Percentiles rank a stretch among this genome's conserved stretches.
Evolutionary conservation across 1,140 invertebrate species (phyloP).

Genomic region (Hirudo medicinalis): DNA sequence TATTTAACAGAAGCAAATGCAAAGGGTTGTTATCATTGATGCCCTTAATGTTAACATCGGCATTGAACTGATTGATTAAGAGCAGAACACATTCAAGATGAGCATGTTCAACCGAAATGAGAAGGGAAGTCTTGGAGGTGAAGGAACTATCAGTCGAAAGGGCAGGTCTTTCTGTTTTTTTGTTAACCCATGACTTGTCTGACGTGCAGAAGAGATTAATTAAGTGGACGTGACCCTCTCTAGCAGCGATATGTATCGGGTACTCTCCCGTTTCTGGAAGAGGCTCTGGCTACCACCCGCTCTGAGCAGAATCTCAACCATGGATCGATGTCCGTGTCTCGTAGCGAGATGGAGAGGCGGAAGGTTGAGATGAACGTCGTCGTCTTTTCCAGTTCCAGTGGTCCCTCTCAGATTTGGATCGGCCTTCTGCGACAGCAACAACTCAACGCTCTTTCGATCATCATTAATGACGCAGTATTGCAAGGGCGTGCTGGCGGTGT

Average conservation of each 20-base stretch:
- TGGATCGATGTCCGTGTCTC: conserved; percentile 8
- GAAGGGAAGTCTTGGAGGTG: not conserved
- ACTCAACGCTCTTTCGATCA: not conserved
- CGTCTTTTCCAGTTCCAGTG: not conserved
- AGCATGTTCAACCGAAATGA: not conserved
- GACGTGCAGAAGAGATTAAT: not conserved
- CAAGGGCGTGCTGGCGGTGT: not conserved
- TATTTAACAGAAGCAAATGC: not conserved
- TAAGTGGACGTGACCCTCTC: conserved; percentile 9
- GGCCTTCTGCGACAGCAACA: conserved; percentile 12
- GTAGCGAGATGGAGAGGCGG: conserved; percentile 15
- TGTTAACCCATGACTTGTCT: conserved; percentile 7
- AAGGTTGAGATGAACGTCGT: not conserved
- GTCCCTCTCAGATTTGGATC: conserved; percentile 7
- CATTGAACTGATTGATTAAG: not conserved
- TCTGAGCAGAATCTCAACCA: conserved; percentile 4
- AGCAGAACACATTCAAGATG: not conserved
- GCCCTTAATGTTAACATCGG: conserved; percentile 9
- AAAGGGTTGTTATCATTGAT: not conserved
- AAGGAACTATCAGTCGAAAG: too few relatives aligned
- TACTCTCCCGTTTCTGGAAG: conserved; percentile 1
- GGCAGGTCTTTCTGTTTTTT: not conserved
- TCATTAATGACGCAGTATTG: conserved; percentile 3
- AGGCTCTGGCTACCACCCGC: not conserved
- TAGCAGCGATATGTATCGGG: conserved; percentile 13